These are phyloP conservation scores for Nephotettix cincticeps DNA, from an alignment of 1,140 invertebrate genomes.

Conservation along the genomic window DNA sequence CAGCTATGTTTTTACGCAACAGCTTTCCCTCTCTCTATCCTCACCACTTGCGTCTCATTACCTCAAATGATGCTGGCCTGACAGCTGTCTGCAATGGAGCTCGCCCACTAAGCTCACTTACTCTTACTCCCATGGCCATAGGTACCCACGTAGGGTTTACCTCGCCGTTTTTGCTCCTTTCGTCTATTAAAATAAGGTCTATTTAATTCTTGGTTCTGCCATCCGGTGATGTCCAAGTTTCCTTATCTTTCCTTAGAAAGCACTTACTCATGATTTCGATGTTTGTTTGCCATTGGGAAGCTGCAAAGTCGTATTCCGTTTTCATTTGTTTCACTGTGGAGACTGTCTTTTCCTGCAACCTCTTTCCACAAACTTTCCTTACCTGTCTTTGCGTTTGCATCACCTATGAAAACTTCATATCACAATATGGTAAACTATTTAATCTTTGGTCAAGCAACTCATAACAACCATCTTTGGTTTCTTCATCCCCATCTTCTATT, in stretches of 20 bases:
- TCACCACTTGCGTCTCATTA: too few species aligned
- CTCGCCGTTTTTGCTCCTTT: not conserved
- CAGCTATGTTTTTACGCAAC: too few species aligned
- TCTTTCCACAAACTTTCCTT: constrained; percentile 24
- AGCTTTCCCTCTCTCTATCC: too few species aligned
- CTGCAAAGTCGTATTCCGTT: constrained; percentile 35
- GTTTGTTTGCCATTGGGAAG: constrained; percentile 33
- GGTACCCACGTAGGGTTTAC: too few species aligned
- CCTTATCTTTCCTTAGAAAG: constrained; percentile 34
- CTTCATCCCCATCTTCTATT: constrained; percentile 31
- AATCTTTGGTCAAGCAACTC: constrained; percentile 25
- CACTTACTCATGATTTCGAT: constrained; percentile 35
- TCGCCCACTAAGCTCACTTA: too few species aligned
- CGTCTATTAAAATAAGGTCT: constrained; percentile 34
- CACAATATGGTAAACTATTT: constrained; percentile 18
- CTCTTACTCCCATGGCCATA: too few species aligned
- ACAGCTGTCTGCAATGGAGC: too few species aligned
- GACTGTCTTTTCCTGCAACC: constrained; percentile 43
- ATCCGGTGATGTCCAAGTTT: constrained; percentile 34
- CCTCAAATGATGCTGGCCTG: too few species aligned
- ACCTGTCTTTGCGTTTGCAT: constrained; percentile 32
- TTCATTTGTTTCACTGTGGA: constrained; percentile 36
- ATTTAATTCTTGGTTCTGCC: constrained; percentile 33
- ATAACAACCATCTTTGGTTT: constrained; percentile 32
- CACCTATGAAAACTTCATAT: constrained; percentile 32